Base-by-base conservation (phyloP, 2,888 invertebrate genomes). In the Polymixis flavicincta region DNA sequence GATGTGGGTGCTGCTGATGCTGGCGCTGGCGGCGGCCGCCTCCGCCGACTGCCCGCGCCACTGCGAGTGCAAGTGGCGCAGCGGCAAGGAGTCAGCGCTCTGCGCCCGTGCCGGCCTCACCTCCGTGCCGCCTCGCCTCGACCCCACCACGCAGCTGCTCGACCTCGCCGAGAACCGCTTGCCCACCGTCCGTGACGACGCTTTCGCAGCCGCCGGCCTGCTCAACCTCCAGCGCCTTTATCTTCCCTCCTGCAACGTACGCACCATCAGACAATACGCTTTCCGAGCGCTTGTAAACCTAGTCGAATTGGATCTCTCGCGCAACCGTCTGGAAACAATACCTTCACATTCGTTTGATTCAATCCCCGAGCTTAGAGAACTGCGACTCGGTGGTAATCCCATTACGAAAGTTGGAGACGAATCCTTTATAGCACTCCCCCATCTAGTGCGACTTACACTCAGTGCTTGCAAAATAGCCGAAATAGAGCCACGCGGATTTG, bases 1-100 rank as follows among this genome's bases (percentile, higher is more conserved):
- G 84, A 96, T 96, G 92, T 98, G 95, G 95, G 98, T 97, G 92
- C 91, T 95, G 93, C 90, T 95, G 90, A 89, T 95, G 93, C 92
- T 95, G 85, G 92, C 95, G 85, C 90, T 95, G 93, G 95, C 94
- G 92, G 95, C 94, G 90, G 95, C 94, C 91, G 96, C 96, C 89
- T 94, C 96, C 90, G 97, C 97, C 90, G 97, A 97, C 89, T 98
- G 98, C 92, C 98, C 98, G 71, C 97, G 97, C 82, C 97, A 97
- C 88, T 98, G 98, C 95, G 98, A 98, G 94, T 98, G 98, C 97
- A 98, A 98, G 95, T 98, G 98, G 98, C 98, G 98, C 93, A 98
- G 97, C 92, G 98, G 98, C 89, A 98, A 98, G 94, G 98, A 98
- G 95, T 98, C 98, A 68, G 98, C 98, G 75, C 96, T 98, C 89